These are phyloP conservation scores for Heliconius eleuchia DNA, from an alignment of 1,140 invertebrate genomes.

Conservation along the genomic window DNA sequence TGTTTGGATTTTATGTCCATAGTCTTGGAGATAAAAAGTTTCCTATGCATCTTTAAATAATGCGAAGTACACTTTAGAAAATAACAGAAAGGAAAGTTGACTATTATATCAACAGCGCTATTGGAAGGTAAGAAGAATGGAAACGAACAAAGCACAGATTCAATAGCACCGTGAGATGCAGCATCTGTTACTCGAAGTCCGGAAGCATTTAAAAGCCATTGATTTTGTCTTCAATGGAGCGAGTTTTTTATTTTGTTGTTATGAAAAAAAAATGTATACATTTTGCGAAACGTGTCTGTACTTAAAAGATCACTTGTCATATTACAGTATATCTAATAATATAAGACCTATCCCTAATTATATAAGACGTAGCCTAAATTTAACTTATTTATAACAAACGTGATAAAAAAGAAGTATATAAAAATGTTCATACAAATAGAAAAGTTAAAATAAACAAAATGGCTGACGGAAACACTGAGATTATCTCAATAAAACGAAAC, in stretches of 20 bases:
- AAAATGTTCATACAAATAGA: too few species aligned
- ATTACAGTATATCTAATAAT: too few species aligned
- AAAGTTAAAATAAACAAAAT: not conserved
- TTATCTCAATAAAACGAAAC: not conserved
- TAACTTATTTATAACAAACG: too few species aligned
- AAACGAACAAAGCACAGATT: constrained; percentile 27
- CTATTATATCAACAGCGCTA: constrained; percentile 27
- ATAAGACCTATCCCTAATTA: too few species aligned
- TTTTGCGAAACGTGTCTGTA: too few species aligned
- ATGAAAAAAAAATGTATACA: not conserved
- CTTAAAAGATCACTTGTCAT: too few species aligned
- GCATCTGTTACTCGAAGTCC: constrained; percentile 20
- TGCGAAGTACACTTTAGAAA: constrained; percentile 23
- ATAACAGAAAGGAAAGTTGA: constrained; percentile 24
- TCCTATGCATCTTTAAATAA: constrained; percentile 18
- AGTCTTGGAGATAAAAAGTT: not conserved
- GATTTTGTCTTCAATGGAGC: constrained; percentile 23
- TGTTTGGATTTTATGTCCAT: not conserved
- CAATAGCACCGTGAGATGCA: constrained; percentile 28
- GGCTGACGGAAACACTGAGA: not conserved
- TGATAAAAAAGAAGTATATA: too few species aligned
- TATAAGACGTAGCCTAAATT: too few species aligned
- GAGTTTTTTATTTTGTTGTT: constrained; percentile 13
- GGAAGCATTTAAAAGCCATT: constrained; percentile 26
- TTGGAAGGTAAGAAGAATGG: constrained; percentile 21